Percentiles rank a stretch among this genome's conserved stretches.
phyloP scores from a whole-genome alignment of 2,113 vertebrate species.

The Phrynosoma platyrhinos region DNA sequence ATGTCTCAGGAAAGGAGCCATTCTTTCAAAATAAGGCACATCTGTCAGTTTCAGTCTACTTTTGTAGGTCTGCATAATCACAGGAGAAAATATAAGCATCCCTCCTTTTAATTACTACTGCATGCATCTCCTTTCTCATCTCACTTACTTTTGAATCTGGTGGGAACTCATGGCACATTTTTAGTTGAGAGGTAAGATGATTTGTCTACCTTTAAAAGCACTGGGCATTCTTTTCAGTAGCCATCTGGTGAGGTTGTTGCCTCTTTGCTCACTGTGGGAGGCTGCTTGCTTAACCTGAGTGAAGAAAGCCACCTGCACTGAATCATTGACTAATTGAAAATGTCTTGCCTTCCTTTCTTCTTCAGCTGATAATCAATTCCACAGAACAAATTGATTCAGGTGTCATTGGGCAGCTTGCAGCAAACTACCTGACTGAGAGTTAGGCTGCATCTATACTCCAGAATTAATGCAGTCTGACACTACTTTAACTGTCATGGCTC shows the following conservation, averaged over 20 bases:
- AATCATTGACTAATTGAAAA: constrained; percentile 53
- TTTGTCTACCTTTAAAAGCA: constrained; percentile 36
- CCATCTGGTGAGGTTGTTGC: constrained; percentile 45
- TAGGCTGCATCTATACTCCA: background rate
- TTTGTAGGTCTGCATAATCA: constrained; percentile 3
- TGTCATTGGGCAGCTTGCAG: constrained; percentile 15
- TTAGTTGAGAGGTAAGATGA: constrained; percentile 1
- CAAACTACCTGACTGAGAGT: constrained; percentile 9
- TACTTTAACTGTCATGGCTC: too few relatives aligned
- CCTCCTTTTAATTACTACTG: background rate
- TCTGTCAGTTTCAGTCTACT: constrained; percentile 10
- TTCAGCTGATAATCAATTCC: constrained; percentile 42
- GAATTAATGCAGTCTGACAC: too few relatives aligned
- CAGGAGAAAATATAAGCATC: background rate
- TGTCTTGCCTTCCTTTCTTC: constrained; percentile 40
- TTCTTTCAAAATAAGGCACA: constrained; percentile 36
- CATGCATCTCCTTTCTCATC: background rate
- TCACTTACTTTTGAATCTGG: constrained; percentile 19
- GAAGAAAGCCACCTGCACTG: constrained; percentile 46
- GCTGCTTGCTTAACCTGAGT: constrained; percentile 42
- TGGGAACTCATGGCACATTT: background rate
- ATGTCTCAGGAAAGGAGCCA: constrained; percentile 3
- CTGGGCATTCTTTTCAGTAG: constrained; percentile 16
- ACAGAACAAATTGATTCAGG: constrained; percentile 31
- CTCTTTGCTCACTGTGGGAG: constrained; percentile 34